Evolutionary conservation across 2,888 invertebrate genomes (phyloP).

Genomic region (Dermolepida albohirtum): DNA sequence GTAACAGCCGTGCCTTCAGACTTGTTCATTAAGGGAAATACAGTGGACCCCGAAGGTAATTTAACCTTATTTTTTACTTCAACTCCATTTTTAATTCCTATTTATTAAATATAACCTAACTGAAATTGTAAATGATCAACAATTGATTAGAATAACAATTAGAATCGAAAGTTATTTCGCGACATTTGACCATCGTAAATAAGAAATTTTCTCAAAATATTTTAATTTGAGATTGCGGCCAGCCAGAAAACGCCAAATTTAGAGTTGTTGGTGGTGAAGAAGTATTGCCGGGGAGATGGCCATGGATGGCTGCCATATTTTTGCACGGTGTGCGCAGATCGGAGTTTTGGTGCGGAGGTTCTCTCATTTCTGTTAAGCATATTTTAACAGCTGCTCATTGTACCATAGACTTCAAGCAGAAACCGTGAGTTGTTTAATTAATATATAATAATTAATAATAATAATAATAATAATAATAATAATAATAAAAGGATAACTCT

Average conservation of each 20-base stretch:
- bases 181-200: no score
- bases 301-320: constrained; percentile 97
- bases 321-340: constrained; percentile 85
- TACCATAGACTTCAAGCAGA: constrained; percentile 88
- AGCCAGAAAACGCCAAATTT: constrained; percentile 84
- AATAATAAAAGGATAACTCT: no score
- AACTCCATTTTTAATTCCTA: no score
- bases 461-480: no score
- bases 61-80: no score
- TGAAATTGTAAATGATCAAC: no score
- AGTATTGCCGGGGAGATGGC: constrained; percentile 88
- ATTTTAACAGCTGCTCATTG: constrained; percentile 94
- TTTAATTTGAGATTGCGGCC: constrained; percentile 77
- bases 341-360: constrained; percentile 96
- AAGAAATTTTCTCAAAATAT: constrained; percentile 51
- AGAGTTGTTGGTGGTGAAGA: constrained; percentile 93
- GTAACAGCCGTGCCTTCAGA: constrained; percentile 29
- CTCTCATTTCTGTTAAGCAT: constrained; percentile 83
- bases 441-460: no score
- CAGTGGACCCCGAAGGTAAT: constrained; percentile 49
- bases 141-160: no score
- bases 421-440: constrained; percentile 78
- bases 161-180: no score
- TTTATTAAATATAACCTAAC: no score
- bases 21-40: constrained; percentile 42